Conservation (phyloP, 2,113 vertebrate species). For the Micronycteris hirsuta region DNA sequence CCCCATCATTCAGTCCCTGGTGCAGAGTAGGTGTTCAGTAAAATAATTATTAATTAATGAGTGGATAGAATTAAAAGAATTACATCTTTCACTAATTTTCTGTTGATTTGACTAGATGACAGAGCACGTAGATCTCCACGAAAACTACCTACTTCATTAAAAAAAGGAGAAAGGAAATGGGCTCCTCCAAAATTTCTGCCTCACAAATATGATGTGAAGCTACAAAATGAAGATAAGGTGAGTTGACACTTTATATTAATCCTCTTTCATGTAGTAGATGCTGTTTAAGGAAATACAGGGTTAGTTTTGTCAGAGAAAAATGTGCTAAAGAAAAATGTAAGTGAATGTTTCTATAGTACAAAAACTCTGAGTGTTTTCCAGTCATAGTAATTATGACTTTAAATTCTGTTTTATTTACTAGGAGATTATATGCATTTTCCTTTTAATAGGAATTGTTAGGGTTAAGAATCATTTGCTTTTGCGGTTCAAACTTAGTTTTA, state of each 20-base stretch:
- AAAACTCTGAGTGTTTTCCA: slow-evolving; percentile 1
- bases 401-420: not conserved
- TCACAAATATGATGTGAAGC: slow-evolving; percentile 96
- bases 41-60: not conserved
- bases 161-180: slow-evolving; percentile 97
- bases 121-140: slow-evolving; percentile 94
- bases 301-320: slow-evolving; percentile 10
- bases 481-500: not conserved
- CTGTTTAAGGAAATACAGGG: not conserved
- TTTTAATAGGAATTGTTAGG: not conserved
- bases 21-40: not conserved
- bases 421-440: not conserved
- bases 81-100: not conserved
- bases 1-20: not conserved
- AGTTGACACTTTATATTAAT: slow-evolving; percentile 28
- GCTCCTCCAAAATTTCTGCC: slow-evolving; percentile 97
- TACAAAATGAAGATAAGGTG: slow-evolving; percentile 96
- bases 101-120: slow-evolving; percentile 84
- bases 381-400: not conserved
- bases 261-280: not conserved
- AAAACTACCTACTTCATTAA: slow-evolving; percentile 92
- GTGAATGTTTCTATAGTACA: not conserved
- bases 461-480: slow-evolving; percentile 33
- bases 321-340: not conserved
- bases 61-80: slow-evolving; percentile 4